Evolutionary conservation across 1,140 invertebrate genomes (phyloP).

Genomic region (Papilio aristodemus): DNA sequence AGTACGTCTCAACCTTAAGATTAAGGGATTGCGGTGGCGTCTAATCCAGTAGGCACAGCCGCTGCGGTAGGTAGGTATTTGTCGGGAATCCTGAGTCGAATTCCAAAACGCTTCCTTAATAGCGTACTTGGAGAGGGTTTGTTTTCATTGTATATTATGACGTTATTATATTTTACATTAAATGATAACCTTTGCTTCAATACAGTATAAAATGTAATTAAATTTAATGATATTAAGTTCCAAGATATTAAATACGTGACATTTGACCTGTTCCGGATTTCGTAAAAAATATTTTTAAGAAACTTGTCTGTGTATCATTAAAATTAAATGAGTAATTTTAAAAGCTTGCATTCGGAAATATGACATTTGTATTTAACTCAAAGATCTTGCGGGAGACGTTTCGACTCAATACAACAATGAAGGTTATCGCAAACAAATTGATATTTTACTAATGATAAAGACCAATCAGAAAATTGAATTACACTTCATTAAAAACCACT

Average conservation of each 20-base stretch:
- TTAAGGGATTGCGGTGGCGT: conserved; percentile 51
- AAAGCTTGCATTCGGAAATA: too few species aligned
- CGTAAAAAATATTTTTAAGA: background rate
- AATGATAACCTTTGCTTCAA: conserved; percentile 21
- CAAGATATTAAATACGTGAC: background rate
- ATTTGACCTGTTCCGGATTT: background rate
- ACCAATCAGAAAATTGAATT: too few species aligned
- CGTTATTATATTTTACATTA: conserved; percentile 27
- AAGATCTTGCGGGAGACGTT: too few species aligned
- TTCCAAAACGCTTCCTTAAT: conserved; percentile 50
- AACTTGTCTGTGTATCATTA: background rate
- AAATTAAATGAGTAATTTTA: background rate
- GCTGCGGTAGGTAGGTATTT: conserved; percentile 70
- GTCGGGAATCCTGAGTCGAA: conserved; percentile 47
- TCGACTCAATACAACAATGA: too few species aligned
- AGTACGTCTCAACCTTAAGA: conserved; percentile 39
- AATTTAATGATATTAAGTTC: conserved; percentile 6
- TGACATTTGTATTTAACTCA: too few species aligned
- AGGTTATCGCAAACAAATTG: too few species aligned
- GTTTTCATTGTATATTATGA: conserved; percentile 37
- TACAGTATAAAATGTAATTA: conserved; percentile 12
- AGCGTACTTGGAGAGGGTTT: conserved; percentile 32
- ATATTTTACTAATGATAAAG: too few species aligned
- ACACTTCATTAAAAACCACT: too few species aligned
- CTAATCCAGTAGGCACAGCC: conserved; percentile 52